These are phyloP conservation scores for Bos taurus DNA, from an alignment of 2,113 vertebrate species.

Conservation along the genomic window DNA sequence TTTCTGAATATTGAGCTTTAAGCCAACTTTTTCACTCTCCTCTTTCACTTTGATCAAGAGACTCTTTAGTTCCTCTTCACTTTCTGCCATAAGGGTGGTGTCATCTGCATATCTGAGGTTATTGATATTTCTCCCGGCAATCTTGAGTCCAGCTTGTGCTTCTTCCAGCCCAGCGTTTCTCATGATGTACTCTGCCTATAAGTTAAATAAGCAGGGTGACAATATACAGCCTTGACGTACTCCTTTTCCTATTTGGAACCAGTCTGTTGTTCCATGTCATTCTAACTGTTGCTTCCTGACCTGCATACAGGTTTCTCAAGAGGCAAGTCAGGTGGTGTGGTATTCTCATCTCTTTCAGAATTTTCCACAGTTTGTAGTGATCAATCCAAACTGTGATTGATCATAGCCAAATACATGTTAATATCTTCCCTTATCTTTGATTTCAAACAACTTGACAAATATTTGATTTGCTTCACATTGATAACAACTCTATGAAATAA, in stretches of 20 bases:
- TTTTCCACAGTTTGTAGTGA: not conserved
- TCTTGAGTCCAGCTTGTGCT: not conserved
- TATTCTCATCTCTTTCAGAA: not conserved
- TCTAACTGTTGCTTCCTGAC: not conserved
- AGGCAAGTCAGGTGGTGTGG: not conserved
- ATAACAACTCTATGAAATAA: not conserved
- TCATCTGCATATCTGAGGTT: not conserved
- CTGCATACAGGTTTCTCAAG: not conserved
- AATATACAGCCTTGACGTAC: too few relatives aligned
- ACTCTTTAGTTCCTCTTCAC: not conserved
- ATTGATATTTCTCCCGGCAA: not conserved
- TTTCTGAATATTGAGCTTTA: not conserved
- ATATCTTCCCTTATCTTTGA: not conserved
- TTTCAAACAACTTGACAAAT: not conserved
- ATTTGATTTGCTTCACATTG: not conserved
- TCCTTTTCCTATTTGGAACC: too few relatives aligned
- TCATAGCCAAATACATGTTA: not conserved
- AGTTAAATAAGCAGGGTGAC: not conserved
- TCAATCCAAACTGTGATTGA: not conserved
- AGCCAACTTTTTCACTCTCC: not conserved
- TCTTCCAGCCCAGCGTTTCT: not conserved
- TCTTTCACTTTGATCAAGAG: not conserved
- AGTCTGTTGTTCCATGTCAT: too few relatives aligned
- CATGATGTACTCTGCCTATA: not conserved
- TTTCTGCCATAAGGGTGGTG: not conserved